Evolutionary conservation across 1,140 invertebrate species (phyloP).

Genomic region (Procambarus clarkii): DNA sequence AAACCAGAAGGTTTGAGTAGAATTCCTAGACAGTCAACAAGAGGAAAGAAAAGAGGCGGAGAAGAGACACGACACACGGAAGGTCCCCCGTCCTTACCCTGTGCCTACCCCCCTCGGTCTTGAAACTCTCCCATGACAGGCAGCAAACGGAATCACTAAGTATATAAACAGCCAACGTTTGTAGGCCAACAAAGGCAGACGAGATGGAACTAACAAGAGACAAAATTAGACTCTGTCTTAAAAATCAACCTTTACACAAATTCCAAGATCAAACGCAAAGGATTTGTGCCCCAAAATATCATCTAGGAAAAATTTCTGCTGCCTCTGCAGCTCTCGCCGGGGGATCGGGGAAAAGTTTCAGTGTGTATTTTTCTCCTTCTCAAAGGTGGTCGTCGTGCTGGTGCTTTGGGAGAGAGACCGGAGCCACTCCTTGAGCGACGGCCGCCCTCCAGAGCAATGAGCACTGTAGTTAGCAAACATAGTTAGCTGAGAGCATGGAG

Average conservation of each 20-base stretch:
- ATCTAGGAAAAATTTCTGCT: conserved; percentile 1
- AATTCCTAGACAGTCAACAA: background rate
- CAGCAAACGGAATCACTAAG: background rate
- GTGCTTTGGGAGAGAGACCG: background rate
- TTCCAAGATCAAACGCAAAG: background rate
- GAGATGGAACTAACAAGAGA: background rate
- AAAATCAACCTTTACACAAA: background rate
- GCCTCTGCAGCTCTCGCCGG: background rate
- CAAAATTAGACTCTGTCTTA: background rate
- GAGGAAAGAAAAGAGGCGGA: background rate
- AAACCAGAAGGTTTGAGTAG: background rate
- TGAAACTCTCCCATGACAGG: background rate
- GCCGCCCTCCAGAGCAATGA: background rate
- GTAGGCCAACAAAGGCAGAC: background rate
- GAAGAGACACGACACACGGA: too few species aligned
- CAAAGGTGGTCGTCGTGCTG: background rate
- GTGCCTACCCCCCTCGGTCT: too few species aligned
- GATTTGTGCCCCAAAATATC: background rate
- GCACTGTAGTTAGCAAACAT: background rate
- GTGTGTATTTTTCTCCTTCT: background rate
- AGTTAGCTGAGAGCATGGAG: background rate
- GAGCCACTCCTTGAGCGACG: background rate
- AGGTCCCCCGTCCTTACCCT: too few species aligned
- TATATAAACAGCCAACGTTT: background rate
- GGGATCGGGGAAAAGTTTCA: background rate